Conservation (phyloP, 1,140 invertebrate genomes). For the Hydropsyche tenuis region DNA sequence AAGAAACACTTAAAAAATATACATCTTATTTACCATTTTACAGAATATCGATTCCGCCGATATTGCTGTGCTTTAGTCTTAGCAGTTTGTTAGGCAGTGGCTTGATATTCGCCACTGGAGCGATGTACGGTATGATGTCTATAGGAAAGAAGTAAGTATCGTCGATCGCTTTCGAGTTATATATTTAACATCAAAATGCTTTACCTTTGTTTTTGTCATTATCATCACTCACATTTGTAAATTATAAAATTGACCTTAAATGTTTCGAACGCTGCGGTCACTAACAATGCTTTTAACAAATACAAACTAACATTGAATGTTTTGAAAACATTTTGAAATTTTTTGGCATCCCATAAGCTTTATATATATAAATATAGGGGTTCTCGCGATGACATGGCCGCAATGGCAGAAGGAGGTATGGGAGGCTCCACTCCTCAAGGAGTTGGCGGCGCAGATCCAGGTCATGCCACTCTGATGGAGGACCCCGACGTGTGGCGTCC, state of each 20-base stretch:
- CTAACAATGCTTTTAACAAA: constrained; percentile 1
- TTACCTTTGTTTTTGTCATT: neutral
- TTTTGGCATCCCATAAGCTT: constrained; percentile 5
- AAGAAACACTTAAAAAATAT: neutral
- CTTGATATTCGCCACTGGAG: constrained; percentile 85
- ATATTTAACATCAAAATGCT: neutral
- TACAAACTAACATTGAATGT: neutral
- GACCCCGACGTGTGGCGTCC: constrained; percentile 89
- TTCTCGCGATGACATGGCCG: constrained; percentile 81
- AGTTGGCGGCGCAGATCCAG: constrained; percentile 66
- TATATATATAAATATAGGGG: constrained; percentile 65
- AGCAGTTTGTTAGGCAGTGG: constrained; percentile 85
- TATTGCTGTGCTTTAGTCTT: constrained; percentile 79
- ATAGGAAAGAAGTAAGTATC: constrained; percentile 86
- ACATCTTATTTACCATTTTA: constrained; percentile 53
- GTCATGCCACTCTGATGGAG: constrained; percentile 83
- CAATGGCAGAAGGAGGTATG: constrained; percentile 72
- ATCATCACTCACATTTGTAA: too few relatives aligned
- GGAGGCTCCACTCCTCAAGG: constrained; percentile 67
- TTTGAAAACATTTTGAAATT: neutral
- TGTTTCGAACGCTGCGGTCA: neutral
- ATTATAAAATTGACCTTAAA: neutral
- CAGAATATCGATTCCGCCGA: constrained; percentile 78
- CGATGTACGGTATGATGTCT: constrained; percentile 93
- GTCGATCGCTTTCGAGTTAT: neutral